Evolutionary conservation across 2,797 vertebrate species (phyloP).

Genomic region (Lacerta agilis): DNA sequence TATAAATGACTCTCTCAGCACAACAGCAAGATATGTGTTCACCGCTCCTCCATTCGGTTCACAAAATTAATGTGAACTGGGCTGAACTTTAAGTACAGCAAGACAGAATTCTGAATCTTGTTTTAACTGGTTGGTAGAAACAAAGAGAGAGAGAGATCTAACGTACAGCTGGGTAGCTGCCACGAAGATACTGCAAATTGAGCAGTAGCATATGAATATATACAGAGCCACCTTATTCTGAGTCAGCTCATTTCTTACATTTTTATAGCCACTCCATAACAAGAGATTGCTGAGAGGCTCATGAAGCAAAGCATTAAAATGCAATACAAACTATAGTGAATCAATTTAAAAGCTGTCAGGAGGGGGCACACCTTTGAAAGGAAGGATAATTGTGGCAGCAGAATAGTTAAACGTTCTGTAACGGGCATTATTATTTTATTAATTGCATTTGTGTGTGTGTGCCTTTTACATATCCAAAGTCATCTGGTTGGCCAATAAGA

Average conservation of each 20-base stretch:
- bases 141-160: background rate
- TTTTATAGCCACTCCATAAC: no score
- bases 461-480: no score
- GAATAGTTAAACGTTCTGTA: no score
- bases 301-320: no score
- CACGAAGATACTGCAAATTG: background rate
- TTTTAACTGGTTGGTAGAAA: background rate
- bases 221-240: background rate
- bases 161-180: background rate
- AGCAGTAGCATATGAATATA: background rate
- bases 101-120: background rate
- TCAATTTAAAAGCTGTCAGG: no score
- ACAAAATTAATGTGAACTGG: slow-evolving; percentile 23
- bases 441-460: no score
- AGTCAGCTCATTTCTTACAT: no score
- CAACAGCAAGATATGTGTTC: slow-evolving; percentile 11
- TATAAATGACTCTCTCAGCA: slow-evolving; percentile 26
- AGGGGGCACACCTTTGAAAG: no score
- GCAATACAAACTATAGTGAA: no score
- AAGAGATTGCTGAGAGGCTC: background rate
- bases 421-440: no score
- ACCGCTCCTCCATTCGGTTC: background rate
- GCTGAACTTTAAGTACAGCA: background rate
- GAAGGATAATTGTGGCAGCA: no score
- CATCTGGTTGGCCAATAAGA: no score